Evolutionary conservation across 2,797 vertebrate genomes (phyloP).

Genomic region (Thalassophryne amazonica): DNA sequence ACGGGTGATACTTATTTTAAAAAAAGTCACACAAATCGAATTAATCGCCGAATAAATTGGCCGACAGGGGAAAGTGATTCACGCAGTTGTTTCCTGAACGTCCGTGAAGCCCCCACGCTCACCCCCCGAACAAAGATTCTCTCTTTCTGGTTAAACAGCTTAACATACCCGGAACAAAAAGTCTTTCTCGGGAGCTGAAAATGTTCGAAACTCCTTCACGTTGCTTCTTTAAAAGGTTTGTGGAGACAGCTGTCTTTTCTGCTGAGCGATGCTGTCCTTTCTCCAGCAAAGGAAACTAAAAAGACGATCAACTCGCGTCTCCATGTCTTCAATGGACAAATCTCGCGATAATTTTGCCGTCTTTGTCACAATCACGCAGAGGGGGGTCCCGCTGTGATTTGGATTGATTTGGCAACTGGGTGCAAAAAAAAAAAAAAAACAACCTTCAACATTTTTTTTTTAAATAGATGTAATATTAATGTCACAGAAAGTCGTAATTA

Average conservation of each 20-base stretch:
- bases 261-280: not conserved
- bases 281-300: conserved; percentile 8
- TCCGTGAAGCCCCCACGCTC: conserved; percentile 12
- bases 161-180: conserved; percentile 15
- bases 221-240: too few relatives aligned
- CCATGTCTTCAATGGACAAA: conserved; percentile 6
- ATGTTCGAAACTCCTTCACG: not conserved
- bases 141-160: conserved; percentile 11
- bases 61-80: not conserved
- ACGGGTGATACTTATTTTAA: not conserved
- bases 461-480: too few relatives aligned
- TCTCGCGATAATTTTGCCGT: conserved; percentile 54
- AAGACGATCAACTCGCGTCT: conserved; percentile 21
- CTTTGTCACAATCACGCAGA: not conserved
- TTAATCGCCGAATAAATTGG: not conserved
- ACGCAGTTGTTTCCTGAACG: conserved; percentile 37
- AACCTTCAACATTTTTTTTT: too few relatives aligned
- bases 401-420: too few relatives aligned
- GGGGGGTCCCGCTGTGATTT: too few relatives aligned
- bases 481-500: too few relatives aligned
- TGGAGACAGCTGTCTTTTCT: not conserved
- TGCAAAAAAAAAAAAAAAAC: too few relatives aligned
- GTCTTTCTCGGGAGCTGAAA: not conserved
- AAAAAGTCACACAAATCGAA: not conserved
- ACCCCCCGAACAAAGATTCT: conserved; percentile 12